phyloP scores from a whole-genome alignment of 2,888 invertebrate genomes.

The Lycophotia porphyrea region DNA sequence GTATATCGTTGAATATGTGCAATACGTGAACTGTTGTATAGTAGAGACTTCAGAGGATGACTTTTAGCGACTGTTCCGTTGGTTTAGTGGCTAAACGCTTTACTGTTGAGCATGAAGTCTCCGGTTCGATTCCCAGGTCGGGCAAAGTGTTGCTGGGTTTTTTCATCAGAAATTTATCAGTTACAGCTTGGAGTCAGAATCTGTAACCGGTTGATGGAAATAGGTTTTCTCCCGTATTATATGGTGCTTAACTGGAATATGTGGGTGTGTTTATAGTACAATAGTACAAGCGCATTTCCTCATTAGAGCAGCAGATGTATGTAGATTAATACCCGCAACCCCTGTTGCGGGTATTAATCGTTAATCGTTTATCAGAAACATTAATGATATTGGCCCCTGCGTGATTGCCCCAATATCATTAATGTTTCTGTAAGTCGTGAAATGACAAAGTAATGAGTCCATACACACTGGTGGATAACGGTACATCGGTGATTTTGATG shows the following conservation, averaged over 20 bases:
- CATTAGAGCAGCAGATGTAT: background rate
- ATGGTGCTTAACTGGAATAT: background rate
- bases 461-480: background rate
- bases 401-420: background rate
- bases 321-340: background rate
- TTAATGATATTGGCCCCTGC: no score
- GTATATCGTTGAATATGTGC: background rate
- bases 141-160: background rate
- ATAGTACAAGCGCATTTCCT: background rate
- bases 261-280: background rate
- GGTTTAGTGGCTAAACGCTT: no score
- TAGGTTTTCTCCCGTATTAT: background rate
- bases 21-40: background rate
- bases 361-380: no score
- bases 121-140: background rate
- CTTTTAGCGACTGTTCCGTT: background rate
- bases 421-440: slow-evolving; percentile 11
- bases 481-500: no score
- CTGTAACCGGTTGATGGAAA: background rate
- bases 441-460: slow-evolving; percentile 5
- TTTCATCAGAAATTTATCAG: background rate
- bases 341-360: no score
- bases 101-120: background rate
- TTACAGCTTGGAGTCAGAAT: background rate
- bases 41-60: background rate